Evolutionary conservation across 2,113 vertebrate species (phyloP).

Genomic region (Ornithorhynchus anatinus): DNA sequence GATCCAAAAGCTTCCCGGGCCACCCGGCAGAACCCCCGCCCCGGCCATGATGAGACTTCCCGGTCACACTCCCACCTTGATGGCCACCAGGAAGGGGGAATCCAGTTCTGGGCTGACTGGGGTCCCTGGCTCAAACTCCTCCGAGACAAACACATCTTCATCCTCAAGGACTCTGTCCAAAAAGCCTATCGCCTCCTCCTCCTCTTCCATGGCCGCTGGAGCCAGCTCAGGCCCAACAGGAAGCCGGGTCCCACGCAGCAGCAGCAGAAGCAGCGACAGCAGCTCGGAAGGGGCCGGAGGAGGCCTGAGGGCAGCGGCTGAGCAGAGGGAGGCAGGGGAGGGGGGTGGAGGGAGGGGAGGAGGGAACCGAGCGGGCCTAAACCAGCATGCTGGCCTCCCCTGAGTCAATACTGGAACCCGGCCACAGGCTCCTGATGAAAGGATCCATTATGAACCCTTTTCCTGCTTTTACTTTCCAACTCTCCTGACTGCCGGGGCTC

Average conservation of each 20-base stretch:
- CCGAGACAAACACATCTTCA: conserved; percentile 82
- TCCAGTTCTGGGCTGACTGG: conserved; percentile 73
- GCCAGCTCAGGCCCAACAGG: conserved; percentile 42
- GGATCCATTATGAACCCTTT: conserved; percentile 54
- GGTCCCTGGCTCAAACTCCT: conserved; percentile 83
- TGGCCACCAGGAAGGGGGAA: conserved; percentile 67
- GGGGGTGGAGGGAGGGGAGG: not conserved
- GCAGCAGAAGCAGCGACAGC: not conserved
- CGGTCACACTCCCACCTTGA: conserved; percentile 86
- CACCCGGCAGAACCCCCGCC: conserved; percentile 20
- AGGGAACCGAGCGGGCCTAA: conserved; percentile 55
- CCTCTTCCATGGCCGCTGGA: conserved; percentile 80
- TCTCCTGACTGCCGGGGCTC: conserved; percentile 9
- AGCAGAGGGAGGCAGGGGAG: not conserved
- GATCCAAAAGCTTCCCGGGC: fast-evolving
- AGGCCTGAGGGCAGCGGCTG: not conserved
- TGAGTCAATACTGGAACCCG: conserved; percentile 46
- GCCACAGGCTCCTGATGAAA: conserved; percentile 47
- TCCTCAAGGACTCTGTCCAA: conserved; percentile 94
- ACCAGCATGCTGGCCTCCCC: conserved; percentile 49
- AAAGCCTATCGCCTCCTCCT: conserved; percentile 85
- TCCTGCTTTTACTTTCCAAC: conserved; percentile 23
- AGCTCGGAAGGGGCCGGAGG: not conserved
- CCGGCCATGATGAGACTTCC: too few species aligned
- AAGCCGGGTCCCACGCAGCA: conserved; percentile 52